Conservation (phyloP, 1,140 invertebrate species). For the Eubasilissa regina region DNA sequence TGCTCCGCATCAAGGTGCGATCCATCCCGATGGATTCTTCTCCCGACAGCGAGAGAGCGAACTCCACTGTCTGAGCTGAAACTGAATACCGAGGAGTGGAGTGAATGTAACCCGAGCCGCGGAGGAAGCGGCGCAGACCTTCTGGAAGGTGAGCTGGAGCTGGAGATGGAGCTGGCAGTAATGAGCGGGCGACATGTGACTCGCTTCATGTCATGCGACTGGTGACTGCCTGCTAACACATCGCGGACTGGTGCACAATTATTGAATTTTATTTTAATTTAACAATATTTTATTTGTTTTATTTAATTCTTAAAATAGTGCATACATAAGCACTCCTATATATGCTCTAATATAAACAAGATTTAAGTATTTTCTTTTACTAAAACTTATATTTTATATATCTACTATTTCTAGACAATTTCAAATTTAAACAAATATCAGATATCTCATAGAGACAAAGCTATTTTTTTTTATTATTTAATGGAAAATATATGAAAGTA, state of each 20-base stretch:
- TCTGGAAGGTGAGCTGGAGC: neutral
- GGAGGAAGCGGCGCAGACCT: neutral
- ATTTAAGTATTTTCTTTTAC: too few species aligned
- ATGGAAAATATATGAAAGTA: too few species aligned
- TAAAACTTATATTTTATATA: too few species aligned
- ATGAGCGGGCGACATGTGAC: conserved; percentile 19
- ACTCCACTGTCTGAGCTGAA: conserved; percentile 2
- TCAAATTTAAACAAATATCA: too few species aligned
- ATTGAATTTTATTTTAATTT: neutral
- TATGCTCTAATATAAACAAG: neutral
- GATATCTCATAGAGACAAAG: too few species aligned
- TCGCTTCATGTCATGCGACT: neutral
- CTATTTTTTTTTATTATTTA: too few species aligned
- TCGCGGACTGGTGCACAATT: neutral
- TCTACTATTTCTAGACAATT: too few species aligned
- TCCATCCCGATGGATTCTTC: conserved; percentile 8
- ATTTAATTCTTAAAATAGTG: too few species aligned
- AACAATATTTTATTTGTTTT: neutral
- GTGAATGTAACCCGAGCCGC: conserved; percentile 22
- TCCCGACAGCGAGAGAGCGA: neutral
- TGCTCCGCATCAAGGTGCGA: neutral
- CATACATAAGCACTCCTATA: neutral
- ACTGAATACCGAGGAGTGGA: neutral
- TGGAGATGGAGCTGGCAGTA: conserved; percentile 1
- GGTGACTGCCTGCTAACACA: neutral